Evolutionary conservation across 2,888 invertebrate genomes (phyloP), one percentile per base, ranked within the genome.

Genomic region (Calameuta idolon): DNA sequence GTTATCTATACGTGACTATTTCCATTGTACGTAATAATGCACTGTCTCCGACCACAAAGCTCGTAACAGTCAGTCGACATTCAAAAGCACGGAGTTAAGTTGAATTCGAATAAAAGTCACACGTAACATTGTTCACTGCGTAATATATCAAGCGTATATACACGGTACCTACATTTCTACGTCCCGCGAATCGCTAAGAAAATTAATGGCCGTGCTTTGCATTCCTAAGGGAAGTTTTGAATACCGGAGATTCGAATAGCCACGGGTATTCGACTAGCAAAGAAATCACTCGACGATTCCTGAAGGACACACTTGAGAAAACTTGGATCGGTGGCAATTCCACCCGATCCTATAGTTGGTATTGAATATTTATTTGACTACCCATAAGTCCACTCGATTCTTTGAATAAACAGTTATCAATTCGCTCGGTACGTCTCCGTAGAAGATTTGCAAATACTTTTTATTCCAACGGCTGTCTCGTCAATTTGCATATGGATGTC

Each of bases 191-290:
- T 85, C 81, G 81, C 81, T 81, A 80, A 83, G 83, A 81, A 85
- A 86, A 86, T 86, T 84, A 84, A 86, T 85, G 85, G 84, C 77
- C 83, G 83, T 80, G 83, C 82, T 83, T 85, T 82, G 85, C 82
- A 86, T 85, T 83, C 83, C 75, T 79, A 40, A 34, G 77, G 82
- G 82, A 83, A 82, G 83, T 83, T 84, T 84, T 79, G 80, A 85
- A 85, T 83, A 81, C 31, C 74, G 34, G 11, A 34, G 30, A 23
- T 34, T 74, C 35, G 34, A 34, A 74, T 34, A n/a, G n/a, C 34
- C 74, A 12, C 74, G 23, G 34, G 30, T 11, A 33, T 74, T 35
- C 74, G 35, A 74, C 35, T 30, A n/a, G 31, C 35, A n/a, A 34
- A 74, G 74, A 74, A 74, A 34, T 74, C 74, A 74, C 74, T 74